A percentile compares a stretch with the other conserved stretches of the same genome.
These are phyloP conservation scores for Lates japonicus DNA, from an alignment of 2,797 vertebrate genomes.

Conservation along the genomic window DNA sequence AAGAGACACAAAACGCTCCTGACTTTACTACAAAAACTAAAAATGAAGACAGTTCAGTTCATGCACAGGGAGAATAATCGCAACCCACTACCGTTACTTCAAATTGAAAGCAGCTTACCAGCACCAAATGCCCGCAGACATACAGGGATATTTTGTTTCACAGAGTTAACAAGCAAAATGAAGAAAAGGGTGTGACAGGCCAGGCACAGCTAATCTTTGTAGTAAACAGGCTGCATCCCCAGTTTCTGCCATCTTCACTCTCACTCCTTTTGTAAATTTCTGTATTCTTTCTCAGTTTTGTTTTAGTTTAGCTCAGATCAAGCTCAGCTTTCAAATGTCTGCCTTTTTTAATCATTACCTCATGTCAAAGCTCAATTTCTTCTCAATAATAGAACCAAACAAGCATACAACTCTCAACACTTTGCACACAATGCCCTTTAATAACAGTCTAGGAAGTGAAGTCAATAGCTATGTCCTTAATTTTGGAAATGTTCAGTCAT, in stretches of 20 bases:
- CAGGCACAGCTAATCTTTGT: conserved; percentile 18
- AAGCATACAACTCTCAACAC: no score
- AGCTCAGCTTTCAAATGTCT: not conserved
- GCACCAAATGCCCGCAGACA: conserved; percentile 28
- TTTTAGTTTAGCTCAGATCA: not conserved
- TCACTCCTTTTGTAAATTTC: not conserved
- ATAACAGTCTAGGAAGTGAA: no score
- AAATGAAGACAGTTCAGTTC: not conserved
- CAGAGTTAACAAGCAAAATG: conserved; percentile 30
- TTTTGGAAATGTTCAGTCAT: not conserved
- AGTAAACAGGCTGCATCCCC: conserved; percentile 27
- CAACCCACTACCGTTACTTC: conserved; percentile 9
- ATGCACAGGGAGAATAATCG: conserved; percentile 30
- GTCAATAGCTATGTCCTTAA: not conserved
- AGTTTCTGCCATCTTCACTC: conserved; percentile 43
- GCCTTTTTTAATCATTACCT: not conserved
- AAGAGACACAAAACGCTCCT: conserved; percentile 1
- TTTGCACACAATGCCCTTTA: not conserved
- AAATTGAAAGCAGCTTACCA: conserved; percentile 30
- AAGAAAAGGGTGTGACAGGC: not conserved
- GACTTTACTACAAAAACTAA: conserved; percentile 13
- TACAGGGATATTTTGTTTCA: conserved; percentile 25
- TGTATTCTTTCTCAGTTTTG: not conserved
- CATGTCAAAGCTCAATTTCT: not conserved
- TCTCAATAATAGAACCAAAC: not conserved